Conservation (phyloP, 2,888 invertebrate species). For the Seladonia tumulorum region DNA sequence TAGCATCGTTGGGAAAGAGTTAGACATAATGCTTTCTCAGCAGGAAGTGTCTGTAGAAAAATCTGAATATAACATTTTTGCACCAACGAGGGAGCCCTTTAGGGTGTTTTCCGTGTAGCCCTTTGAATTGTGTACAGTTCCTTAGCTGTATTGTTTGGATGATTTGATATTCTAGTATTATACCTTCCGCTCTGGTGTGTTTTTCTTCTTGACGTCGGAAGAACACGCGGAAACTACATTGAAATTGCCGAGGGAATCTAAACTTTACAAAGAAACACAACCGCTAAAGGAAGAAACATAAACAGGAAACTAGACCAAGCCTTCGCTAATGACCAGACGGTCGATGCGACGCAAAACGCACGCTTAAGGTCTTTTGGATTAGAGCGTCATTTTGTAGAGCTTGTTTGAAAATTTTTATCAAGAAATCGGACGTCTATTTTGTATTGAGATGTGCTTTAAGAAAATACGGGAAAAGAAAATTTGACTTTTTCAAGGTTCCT, state of each 20-base stretch:
- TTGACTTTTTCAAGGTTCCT: too few relatives aligned
- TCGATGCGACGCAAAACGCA: not conserved
- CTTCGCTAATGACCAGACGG: not conserved
- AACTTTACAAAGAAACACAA: constrained; percentile 6
- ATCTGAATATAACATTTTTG: not conserved
- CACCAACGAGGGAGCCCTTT: not conserved
- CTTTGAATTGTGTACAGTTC: not conserved
- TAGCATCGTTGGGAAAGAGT: not conserved
- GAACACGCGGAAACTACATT: not conserved
- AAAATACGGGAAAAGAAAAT: too few relatives aligned
- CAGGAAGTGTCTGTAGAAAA: not conserved
- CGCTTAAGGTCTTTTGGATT: not conserved
- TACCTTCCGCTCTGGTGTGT: too few relatives aligned
- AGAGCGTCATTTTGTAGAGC: not conserved
- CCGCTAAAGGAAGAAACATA: not conserved
- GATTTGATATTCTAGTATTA: not conserved
- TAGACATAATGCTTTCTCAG: not conserved
- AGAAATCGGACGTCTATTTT: not conserved
- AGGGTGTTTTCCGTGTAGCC: not conserved
- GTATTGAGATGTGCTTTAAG: not conserved
- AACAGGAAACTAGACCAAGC: not conserved
- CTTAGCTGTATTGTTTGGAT: not conserved
- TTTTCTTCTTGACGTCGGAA: not conserved
- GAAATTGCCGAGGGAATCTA: not conserved
- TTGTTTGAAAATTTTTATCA: not conserved